Conservation (phyloP, 2,888 invertebrate genomes). For the Cosmorhoe ocellata region DNA sequence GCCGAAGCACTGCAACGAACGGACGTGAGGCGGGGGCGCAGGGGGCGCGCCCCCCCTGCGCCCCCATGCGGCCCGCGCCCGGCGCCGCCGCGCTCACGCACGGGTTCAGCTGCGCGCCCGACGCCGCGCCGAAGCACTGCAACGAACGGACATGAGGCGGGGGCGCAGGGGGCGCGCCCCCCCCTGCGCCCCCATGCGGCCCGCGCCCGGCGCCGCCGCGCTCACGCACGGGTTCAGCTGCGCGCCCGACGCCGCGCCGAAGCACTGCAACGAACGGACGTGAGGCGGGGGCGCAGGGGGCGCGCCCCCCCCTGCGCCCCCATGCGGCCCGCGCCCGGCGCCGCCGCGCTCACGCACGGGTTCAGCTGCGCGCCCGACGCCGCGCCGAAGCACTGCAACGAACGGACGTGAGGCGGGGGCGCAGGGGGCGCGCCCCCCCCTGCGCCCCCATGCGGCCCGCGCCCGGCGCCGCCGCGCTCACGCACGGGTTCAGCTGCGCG, state of each 20-base stretch:
- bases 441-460: slow-evolving; percentile 75
- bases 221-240: slow-evolving; percentile 87
- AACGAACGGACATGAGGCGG: too few relatives aligned
- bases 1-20: slow-evolving; percentile 84
- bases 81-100: slow-evolving; percentile 86
- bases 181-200: slow-evolving; percentile 65
- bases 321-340: slow-evolving; percentile 80
- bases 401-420: too few relatives aligned
- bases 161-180: too few relatives aligned
- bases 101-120: slow-evolving; percentile 90
- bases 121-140: slow-evolving; percentile 88
- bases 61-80: slow-evolving; percentile 73
- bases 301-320: slow-evolving; percentile 67
- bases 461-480: slow-evolving; percentile 85
- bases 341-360: slow-evolving; percentile 87
- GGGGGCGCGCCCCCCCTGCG: slow-evolving; percentile 72
- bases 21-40: too few relatives aligned
- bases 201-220: slow-evolving; percentile 83
- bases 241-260: slow-evolving; percentile 84
- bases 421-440: slow-evolving; percentile 66
- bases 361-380: slow-evolving; percentile 90
- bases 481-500: slow-evolving; percentile 89
- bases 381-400: slow-evolving; percentile 85
- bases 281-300: too few relatives aligned
- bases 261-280: too few relatives aligned